Conservation (phyloP, 2,888 invertebrate genomes). For the Ormyrus rosae region DNA sequence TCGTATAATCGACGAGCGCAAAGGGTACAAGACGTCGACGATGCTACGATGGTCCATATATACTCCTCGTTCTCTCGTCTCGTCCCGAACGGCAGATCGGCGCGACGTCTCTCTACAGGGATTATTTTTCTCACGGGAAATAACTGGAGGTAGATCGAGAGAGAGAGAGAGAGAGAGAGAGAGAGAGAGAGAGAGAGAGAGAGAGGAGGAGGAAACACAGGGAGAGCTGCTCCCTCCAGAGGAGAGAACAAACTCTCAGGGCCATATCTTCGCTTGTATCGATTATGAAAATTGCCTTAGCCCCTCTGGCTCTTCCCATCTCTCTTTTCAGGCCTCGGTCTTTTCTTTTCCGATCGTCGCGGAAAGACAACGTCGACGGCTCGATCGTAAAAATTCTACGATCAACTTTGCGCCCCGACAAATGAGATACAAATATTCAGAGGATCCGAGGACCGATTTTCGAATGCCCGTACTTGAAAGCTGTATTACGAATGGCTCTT, state of each 20-base stretch:
- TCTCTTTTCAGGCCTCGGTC: neutral
- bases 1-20: constrained; percentile 35
- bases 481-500: too few relatives aligned
- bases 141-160: constrained; percentile 53
- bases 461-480: too few relatives aligned
- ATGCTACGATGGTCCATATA: constrained; percentile 22
- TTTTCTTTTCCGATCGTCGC: neutral
- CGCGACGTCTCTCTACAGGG: constrained; percentile 53
- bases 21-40: constrained; percentile 28
- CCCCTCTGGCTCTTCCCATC: constrained; percentile 21
- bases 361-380: too few relatives aligned
- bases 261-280: constrained; percentile 51
- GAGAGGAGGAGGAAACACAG: constrained; percentile 42
- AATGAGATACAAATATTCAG: too few relatives aligned
- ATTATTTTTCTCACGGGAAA: constrained; percentile 60
- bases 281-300: constrained; percentile 56
- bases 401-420: too few relatives aligned
- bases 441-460: too few relatives aligned
- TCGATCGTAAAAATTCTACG: too few relatives aligned
- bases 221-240: constrained; percentile 48
- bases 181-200: constrained; percentile 34
- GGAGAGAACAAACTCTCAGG: constrained; percentile 52
- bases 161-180: constrained; percentile 24
- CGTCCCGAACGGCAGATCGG: neutral
- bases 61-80: neutral